These are phyloP conservation scores for Lagodon rhomboides DNA, from an alignment of 2,797 vertebrate species.

Conservation along the genomic window DNA sequence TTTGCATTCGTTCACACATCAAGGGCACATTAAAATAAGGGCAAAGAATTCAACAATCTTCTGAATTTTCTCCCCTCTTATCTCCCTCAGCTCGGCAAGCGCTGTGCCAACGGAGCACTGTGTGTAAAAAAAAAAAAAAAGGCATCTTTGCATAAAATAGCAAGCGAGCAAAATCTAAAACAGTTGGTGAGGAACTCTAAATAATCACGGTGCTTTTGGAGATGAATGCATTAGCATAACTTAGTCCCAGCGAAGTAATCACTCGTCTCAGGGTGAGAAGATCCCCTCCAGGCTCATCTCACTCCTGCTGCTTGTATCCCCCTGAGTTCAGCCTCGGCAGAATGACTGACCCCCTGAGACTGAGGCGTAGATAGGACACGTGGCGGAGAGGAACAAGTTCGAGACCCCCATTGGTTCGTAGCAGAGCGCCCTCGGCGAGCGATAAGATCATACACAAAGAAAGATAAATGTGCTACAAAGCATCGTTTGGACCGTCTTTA, in stretches of 20 bases:
- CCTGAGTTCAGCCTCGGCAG: constrained; percentile 74
- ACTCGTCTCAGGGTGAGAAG: constrained; percentile 82
- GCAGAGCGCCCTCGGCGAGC: constrained; percentile 67
- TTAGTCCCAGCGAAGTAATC: constrained; percentile 86
- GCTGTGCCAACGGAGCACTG: constrained; percentile 65
- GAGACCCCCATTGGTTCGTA: constrained; percentile 65
- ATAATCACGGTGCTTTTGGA: constrained; percentile 88
- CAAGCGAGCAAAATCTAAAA: constrained; percentile 87
- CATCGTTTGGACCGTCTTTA: constrained; percentile 56
- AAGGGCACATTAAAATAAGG: constrained; percentile 87
- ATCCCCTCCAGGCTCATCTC: constrained; percentile 82
- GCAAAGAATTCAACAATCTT: constrained; percentile 82
- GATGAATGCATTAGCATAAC: constrained; percentile 89
- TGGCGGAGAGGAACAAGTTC: constrained; percentile 65
- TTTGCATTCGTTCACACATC: constrained; percentile 86
- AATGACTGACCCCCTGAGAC: constrained; percentile 81
- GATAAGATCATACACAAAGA: constrained; percentile 67
- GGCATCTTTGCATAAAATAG: constrained; percentile 86
- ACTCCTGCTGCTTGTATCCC: constrained; percentile 72
- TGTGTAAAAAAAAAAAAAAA: constrained; percentile 61
- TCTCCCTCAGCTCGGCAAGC: constrained; percentile 76
- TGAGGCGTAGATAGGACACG: constrained; percentile 62
- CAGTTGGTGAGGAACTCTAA: constrained; percentile 88
- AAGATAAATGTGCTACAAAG: constrained; percentile 52
- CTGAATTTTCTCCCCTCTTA: constrained; percentile 79